phyloP scores from a whole-genome alignment of 2,888 invertebrate genomes.

The Apodemia duryi region DNA sequence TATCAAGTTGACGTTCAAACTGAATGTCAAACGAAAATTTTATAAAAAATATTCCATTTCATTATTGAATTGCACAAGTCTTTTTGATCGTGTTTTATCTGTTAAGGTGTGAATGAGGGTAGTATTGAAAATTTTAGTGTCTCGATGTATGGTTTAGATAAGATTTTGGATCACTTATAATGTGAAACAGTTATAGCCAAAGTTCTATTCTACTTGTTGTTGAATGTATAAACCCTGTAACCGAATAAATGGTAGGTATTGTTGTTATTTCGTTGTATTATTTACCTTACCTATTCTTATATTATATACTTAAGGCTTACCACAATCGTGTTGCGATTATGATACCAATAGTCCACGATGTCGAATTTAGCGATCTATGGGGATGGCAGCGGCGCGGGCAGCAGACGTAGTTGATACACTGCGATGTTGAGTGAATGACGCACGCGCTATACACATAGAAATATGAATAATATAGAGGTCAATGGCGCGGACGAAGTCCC shows the following conservation, averaged over 20 bases:
- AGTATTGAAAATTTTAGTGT: constrained; percentile 40
- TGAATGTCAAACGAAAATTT: no score
- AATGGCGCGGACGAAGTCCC: no score
- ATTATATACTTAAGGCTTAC: no score
- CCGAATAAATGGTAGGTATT: constrained; percentile 71
- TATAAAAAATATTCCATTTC: neutral
- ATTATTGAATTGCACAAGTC: neutral
- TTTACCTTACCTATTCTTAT: constrained; percentile 24
- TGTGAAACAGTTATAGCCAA: constrained; percentile 46
- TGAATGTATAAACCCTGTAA: constrained; percentile 73
- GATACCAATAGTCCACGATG: no score
- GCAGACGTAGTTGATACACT: no score
- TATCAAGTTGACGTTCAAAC: no score
- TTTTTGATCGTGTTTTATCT: constrained; percentile 5
- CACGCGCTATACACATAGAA: no score
- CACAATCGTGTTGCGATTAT: no score
- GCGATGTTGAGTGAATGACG: no score
- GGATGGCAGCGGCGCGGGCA: no score
- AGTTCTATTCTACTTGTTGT: constrained; percentile 61
- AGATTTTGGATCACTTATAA: constrained; percentile 52
- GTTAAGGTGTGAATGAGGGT: constrained; percentile 16
- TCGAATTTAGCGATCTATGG: no score
- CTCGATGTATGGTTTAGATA: constrained; percentile 44
- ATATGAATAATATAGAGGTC: no score
- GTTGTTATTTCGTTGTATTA: constrained; percentile 63